phyloP scores from a whole-genome alignment of 2,113 vertebrate genomes.

The Festucalex cinctus region DNA sequence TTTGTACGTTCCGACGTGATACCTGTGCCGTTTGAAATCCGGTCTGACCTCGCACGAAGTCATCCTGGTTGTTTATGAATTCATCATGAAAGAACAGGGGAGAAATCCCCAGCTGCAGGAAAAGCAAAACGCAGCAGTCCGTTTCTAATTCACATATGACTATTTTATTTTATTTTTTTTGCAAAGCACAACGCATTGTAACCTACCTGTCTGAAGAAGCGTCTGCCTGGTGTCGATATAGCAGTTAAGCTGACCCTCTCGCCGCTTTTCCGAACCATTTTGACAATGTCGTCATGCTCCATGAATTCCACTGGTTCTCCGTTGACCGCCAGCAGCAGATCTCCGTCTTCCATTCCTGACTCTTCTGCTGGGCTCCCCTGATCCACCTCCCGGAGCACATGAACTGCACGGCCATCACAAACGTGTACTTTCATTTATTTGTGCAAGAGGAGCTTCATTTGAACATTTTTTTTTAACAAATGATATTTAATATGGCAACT shows the following conservation, averaged over 20 bases:
- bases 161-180: not conserved
- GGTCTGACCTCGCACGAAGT: constrained; percentile 32
- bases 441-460: too few relatives aligned
- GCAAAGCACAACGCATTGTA: not conserved
- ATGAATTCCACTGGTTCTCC: constrained; percentile 77
- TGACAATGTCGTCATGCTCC: constrained; percentile 82
- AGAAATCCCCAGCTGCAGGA: constrained; percentile 78
- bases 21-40: constrained; percentile 67
- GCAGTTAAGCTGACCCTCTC: constrained; percentile 73
- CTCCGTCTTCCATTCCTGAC: constrained; percentile 85
- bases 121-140: not conserved
- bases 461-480: too few relatives aligned
- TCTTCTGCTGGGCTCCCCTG: constrained; percentile 79
- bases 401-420: constrained; percentile 72
- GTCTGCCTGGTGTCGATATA: constrained; percentile 73
- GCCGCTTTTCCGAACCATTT: constrained; percentile 71
- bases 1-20: not conserved
- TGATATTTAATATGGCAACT: too few relatives aligned
- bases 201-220: constrained; percentile 80
- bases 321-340: constrained; percentile 86
- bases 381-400: constrained; percentile 86
- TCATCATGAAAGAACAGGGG: constrained; percentile 81
- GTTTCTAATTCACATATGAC: not conserved
- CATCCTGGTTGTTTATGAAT: constrained; percentile 2
- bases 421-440: too few relatives aligned